Base-by-base conservation (phyloP, 2,888 invertebrate genomes). In the Dynastes hyllus region DNA sequence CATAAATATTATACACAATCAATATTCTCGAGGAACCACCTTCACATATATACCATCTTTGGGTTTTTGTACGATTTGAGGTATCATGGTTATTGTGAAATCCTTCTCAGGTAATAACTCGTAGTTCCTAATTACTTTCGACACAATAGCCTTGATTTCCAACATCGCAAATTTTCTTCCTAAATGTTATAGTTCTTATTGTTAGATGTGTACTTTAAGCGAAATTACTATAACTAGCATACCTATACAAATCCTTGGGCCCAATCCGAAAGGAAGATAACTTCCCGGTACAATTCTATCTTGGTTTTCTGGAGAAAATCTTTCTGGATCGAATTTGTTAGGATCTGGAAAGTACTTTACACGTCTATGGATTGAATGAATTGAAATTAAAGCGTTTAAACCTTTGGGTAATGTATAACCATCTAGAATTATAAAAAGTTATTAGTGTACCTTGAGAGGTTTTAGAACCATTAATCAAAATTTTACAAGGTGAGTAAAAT, bases 131-230 rank as follows among this genome's bases (percentile, higher is more conserved):
- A 92, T 83, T 2, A 92, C 85, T 83, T 90, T 90, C 0, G 91
- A 90, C 3, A 92, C 78, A 0, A 88, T 86, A 0, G 90, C 88
- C 84, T 92, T 92, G 80, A 92, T 85, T 84, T 92, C 91, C 84
- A 92, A 84, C 86, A 91, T 87, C 63, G 87, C 90, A 85, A 87
- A 89, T 84, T 89, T 89, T 83, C 90, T 90, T 76, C 89, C 89
- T 81, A 51, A 22, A 16, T 58, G 1, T 22, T 16, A 58, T 2
- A 58, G 22, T 16, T 27, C 3, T 16, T n/a, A 58, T 2, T 58
- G 8, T 5, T 0, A 58, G 22, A 58, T 1, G 6, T 58, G 2
- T 2, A 6, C 2, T 58, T 58, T 9, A 58, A 16, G 8, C n/a
- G 13, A 0, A 70, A 75, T 22, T 53, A 22, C 11, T 22, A 13